Base-by-base conservation (phyloP, 2,113 vertebrate species). In the Miniopterus natalensis region DNA sequence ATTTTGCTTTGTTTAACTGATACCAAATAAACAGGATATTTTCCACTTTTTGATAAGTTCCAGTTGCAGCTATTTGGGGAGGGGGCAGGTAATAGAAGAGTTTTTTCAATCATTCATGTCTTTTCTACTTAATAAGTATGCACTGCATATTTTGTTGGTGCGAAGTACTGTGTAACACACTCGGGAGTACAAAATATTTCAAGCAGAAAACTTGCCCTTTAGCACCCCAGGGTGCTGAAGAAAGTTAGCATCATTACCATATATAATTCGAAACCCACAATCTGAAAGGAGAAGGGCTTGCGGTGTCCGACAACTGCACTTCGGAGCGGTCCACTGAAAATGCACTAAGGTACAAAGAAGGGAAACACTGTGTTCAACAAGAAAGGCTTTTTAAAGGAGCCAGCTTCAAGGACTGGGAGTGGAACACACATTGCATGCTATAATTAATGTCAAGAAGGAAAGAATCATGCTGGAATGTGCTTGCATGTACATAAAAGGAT, bases 381-480 rank as follows among this genome's bases (percentile, higher is more conserved):
- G 6, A 14, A 63, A 93, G 27, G 5, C 7, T 74, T 45, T 75
- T 75, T 63, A 29, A 9, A 75, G 25, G 15, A 27, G 23, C 4
- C 6, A n/a, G 27, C 8, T 65, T 88, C 49, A 92, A 88, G 45
- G 40, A 8, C 25, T 59, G 71, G 29, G 21, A 84, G 87, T 87
- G 42, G 9, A 94, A 75, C 40, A 74, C 27, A 8, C 14, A 59
- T 20, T 42, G 40, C 53, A 45, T 71, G 29, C 14, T 77, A 65
- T 79, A 84, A 79, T 88, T 94, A 92, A 77, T 65, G 47, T 55
- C 20, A n/a, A 80, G 73, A 88, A 71, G 27, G 36, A 88, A 90
- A 55, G n/a, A 93, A 84, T 77, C 53, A 79, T 27, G 8, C 27
- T 90, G 84, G 79, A 93, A 97, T 90, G 75, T 95, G 87, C 57